These are phyloP conservation scores for Drosophila sp. DNA, from an alignment of 1,140 invertebrate genomes.

Conservation along the genomic window DNA sequence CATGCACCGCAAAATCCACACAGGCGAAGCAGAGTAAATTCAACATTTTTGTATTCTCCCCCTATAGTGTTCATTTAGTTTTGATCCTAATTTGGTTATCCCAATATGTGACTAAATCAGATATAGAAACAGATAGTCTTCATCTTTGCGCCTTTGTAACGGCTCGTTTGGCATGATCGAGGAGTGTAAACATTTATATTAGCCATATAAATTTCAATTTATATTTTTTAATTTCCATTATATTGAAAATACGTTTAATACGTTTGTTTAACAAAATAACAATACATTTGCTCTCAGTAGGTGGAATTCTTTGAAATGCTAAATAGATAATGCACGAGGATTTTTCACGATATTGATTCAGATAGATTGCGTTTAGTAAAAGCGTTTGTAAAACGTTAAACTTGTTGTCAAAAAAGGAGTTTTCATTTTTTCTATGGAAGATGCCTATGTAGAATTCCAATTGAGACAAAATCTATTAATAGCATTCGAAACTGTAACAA, in stretches of 20 bases:
- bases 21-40: conserved; percentile 83
- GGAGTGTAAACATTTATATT: too few relatives aligned
- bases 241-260: too few relatives aligned
- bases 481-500: background rate
- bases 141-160: background rate
- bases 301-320: too few relatives aligned
- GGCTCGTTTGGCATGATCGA: background rate
- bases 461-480: conserved; percentile 3
- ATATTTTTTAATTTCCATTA: too few relatives aligned
- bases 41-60: conserved; percentile 44
- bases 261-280: too few relatives aligned
- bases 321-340: too few relatives aligned
- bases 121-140: background rate
- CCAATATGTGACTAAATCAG: background rate
- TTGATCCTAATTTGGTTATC: background rate
- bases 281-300: too few relatives aligned
- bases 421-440: background rate
- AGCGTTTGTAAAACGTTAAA: too few relatives aligned
- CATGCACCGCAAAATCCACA: conserved; percentile 82
- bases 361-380: too few relatives aligned
- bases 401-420: background rate
- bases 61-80: conserved; percentile 5
- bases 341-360: too few relatives aligned
- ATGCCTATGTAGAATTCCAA: background rate
- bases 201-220: too few relatives aligned